phyloP scores from a whole-genome alignment of 2,888 invertebrate genomes.

The Zonitis immaculata region DNA sequence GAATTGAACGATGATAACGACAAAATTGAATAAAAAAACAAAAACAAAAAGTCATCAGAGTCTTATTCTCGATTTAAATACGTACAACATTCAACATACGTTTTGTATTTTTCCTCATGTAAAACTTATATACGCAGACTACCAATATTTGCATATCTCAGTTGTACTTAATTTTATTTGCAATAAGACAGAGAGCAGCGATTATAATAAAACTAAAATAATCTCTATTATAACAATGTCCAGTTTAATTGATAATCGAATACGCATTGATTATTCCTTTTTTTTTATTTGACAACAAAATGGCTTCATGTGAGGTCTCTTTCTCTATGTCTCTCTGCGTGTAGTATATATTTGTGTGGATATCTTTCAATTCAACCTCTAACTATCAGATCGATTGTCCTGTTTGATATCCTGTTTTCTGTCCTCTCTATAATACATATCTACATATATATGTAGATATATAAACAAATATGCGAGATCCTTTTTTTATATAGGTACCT shows the following conservation, averaged over 20 bases:
- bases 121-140: neutral
- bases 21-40: neutral
- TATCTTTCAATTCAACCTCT: neutral
- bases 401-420: neutral
- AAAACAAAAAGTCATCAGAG: neutral
- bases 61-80: constrained; percentile 8
- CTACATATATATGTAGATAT: no score
- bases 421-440: no score
- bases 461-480: neutral
- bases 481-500: no score
- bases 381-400: neutral
- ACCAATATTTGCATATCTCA: constrained; percentile 1
- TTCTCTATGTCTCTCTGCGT: no score
- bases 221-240: constrained; percentile 30
- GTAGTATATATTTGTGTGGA: no score
- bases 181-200: no score
- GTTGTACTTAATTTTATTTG: no score
- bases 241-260: constrained; percentile 36
- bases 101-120: constrained; percentile 16
- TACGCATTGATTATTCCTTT: constrained; percentile 11
- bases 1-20: neutral
- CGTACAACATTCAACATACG: constrained; percentile 21
- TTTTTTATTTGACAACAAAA: constrained; percentile 29
- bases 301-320: constrained; percentile 27
- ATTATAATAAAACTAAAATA: no score